Evolutionary conservation across 2,797 vertebrate genomes (phyloP).

Genomic region (Petrocephalus sullivani): DNA sequence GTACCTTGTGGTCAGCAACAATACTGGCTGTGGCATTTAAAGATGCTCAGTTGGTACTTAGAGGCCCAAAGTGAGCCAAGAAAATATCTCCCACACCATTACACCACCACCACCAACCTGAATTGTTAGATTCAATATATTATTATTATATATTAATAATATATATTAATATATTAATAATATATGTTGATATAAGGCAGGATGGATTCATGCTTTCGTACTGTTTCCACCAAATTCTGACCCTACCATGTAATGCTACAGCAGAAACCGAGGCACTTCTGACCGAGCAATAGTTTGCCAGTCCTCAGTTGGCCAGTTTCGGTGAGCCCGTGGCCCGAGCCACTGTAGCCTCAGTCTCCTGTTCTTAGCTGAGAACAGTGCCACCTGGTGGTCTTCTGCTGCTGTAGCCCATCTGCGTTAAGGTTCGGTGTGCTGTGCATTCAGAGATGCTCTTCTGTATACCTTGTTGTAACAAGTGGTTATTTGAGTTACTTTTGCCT

Average conservation of each 20-base stretch:
- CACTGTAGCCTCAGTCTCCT: not conserved
- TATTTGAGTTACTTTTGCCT: not conserved
- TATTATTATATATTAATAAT: too few species aligned
- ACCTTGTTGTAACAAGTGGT: not conserved
- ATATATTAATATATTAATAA: too few species aligned
- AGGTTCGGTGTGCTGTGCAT: not conserved
- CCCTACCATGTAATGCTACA: not conserved
- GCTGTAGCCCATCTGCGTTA: not conserved
- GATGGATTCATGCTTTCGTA: not conserved
- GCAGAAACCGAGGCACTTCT: not conserved
- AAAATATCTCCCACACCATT: not conserved
- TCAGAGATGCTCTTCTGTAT: not conserved
- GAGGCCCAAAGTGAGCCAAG: not conserved
- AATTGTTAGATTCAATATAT: too few species aligned
- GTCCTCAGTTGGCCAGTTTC: not conserved
- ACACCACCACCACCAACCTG: not conserved
- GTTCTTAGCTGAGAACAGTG: too few species aligned
- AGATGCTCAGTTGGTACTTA: not conserved
- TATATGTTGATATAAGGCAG: not conserved
- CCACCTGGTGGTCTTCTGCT: not conserved
- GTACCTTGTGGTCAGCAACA: not conserved
- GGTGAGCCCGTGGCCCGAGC: not conserved
- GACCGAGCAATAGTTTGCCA: not conserved
- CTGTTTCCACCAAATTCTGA: not conserved
- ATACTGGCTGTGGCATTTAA: not conserved